Evolutionary conservation across 2,113 vertebrate species (phyloP).

Genomic region (Albula glossodonta): DNA sequence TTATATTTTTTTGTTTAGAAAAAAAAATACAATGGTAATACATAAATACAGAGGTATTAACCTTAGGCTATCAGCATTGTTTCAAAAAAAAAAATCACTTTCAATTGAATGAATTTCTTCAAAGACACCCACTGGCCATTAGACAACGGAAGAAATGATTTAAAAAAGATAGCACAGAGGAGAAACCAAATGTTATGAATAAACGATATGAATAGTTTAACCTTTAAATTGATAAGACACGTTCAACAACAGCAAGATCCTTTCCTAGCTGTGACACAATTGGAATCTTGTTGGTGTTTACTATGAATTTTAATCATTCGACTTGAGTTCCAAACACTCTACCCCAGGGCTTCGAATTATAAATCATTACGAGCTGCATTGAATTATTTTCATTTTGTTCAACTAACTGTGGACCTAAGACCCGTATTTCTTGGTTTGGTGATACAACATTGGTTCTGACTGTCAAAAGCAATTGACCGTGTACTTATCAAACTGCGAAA

Average conservation of each 20-base stretch:
- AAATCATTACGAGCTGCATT: neutral
- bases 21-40: neutral
- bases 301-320: neutral
- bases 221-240: neutral
- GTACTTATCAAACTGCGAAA: neutral
- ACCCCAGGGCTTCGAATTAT: neutral
- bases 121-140: neutral
- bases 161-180: neutral
- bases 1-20: too few relatives aligned
- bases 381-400: neutral
- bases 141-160: neutral
- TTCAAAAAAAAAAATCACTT: neutral
- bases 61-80: neutral
- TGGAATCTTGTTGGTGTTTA: neutral
- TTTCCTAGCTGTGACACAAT: neutral
- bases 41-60: neutral
- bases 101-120: neutral
- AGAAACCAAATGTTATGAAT: neutral
- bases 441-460: neutral
- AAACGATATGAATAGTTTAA: neutral
- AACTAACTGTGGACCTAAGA: neutral
- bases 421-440: neutral
- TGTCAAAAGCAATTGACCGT: neutral
- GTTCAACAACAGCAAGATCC: neutral
- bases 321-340: neutral